These are phyloP conservation scores for Bombyx mandarina DNA, from an alignment of 1,140 invertebrate genomes.

Conservation along the genomic window DNA sequence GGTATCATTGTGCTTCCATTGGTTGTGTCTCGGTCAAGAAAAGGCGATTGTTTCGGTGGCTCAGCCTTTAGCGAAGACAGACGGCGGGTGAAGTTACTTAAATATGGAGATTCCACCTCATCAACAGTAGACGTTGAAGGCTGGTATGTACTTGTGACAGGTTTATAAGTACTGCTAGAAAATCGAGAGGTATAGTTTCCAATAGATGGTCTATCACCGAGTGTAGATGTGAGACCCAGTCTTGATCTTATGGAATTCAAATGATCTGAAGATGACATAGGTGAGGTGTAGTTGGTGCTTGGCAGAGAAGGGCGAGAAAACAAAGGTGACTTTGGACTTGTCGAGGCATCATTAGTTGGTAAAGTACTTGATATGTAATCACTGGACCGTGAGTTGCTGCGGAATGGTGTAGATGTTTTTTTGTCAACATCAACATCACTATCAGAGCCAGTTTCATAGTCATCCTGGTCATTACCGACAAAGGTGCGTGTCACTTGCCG, in stretches of 20 bases:
- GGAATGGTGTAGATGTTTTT: conserved; percentile 47
- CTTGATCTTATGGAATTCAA: conserved; percentile 71
- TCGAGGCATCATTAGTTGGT: conserved; percentile 31
- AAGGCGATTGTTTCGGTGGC: conserved; percentile 36
- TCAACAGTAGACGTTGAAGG: conserved; percentile 46
- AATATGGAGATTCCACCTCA: conserved; percentile 75
- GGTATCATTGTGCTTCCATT: conserved; percentile 50
- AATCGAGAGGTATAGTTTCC: conserved; percentile 42
- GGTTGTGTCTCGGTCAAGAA: conserved; percentile 45
- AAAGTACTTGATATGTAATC: conserved; percentile 59
- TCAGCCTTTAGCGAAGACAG: conserved; percentile 72
- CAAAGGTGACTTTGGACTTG: conserved; percentile 50
- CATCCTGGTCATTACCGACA: conserved; percentile 62
- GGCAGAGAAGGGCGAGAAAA: conserved; percentile 51
- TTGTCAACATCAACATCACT: conserved; percentile 60
- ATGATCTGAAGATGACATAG: conserved; percentile 57
- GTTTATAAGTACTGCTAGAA: conserved; percentile 44
- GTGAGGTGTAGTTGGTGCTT: conserved; percentile 32
- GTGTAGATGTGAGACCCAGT: conserved; percentile 53
- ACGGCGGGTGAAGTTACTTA: conserved; percentile 77
- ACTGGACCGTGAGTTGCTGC: conserved; percentile 57
- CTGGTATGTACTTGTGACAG: conserved; percentile 45
- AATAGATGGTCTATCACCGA: conserved; percentile 39
- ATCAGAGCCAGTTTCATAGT: conserved; percentile 74
- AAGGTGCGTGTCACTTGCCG: conserved; percentile 61